These are phyloP conservation scores for Ochlodes sylvanus DNA, from an alignment of 2,888 invertebrate species.

Conservation along the genomic window DNA sequence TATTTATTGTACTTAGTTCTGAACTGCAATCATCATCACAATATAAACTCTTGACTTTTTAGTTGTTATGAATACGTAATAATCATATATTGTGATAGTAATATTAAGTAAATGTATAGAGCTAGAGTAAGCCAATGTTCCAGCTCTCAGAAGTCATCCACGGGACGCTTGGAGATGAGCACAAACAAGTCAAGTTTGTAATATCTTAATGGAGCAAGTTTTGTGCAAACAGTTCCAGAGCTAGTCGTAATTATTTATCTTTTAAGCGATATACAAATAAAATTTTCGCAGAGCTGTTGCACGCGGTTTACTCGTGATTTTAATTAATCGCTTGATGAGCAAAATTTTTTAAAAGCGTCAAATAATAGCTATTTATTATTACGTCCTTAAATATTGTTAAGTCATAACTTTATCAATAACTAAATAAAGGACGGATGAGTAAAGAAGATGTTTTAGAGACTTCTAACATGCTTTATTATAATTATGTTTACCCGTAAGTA, in stretches of 20 bases:
- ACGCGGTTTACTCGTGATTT: neutral
- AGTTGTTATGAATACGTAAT: too few relatives aligned
- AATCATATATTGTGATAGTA: neutral
- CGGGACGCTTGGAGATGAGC: slow-evolving; percentile 4
- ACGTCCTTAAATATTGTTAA: too few relatives aligned
- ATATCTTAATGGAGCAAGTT: slow-evolving; percentile 82
- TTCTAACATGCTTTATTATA: too few relatives aligned
- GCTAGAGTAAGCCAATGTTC: slow-evolving; percentile 7
- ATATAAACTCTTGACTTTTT: too few relatives aligned
- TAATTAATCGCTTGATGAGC: neutral
- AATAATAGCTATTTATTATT: too few relatives aligned
- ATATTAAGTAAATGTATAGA: neutral
- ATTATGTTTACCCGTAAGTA: too few relatives aligned
- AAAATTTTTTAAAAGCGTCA: too few relatives aligned
- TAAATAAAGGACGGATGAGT: too few relatives aligned
- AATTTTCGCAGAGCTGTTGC: neutral
- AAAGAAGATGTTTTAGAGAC: too few relatives aligned
- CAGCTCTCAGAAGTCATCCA: slow-evolving; percentile 6
- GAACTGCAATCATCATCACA: too few relatives aligned
- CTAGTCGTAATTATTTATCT: slow-evolving; percentile 10
- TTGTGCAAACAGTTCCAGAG: slow-evolving; percentile 63
- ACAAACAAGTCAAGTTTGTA: slow-evolving; percentile 62
- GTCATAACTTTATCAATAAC: too few relatives aligned
- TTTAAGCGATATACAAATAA: slow-evolving; percentile 8
- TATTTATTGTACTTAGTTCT: too few relatives aligned